A percentile compares a stretch with the other conserved stretches of the same genome.
Conservation (phyloP, 2,113 vertebrate genomes). For the Jaculus jaculus region DNA sequence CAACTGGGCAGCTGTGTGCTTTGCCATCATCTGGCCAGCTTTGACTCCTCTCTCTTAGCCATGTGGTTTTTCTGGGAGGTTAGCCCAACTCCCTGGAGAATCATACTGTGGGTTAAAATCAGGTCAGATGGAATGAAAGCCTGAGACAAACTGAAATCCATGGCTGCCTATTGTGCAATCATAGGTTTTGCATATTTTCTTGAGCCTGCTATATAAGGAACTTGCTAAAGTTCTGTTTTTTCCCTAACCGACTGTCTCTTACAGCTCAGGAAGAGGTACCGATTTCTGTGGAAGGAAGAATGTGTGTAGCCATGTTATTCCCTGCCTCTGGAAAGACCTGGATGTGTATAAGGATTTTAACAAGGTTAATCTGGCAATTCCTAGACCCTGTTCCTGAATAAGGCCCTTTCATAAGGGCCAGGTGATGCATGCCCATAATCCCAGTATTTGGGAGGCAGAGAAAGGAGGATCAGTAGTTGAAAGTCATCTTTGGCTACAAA, state of each 20-base stretch:
- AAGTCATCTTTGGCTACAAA: background rate
- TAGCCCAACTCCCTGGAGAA: background rate
- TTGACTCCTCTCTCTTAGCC: background rate
- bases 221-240: background rate
- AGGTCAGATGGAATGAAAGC: conserved; percentile 2
- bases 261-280: background rate
- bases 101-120: background rate
- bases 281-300: background rate
- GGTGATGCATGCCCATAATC: no score
- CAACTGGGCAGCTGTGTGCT: background rate
- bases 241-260: background rate
- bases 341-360: background rate
- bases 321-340: background rate
- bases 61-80: background rate
- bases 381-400: background rate
- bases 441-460: background rate
- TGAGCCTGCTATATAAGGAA: background rate
- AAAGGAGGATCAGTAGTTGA: background rate
- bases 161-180: background rate
- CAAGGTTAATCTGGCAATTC: background rate
- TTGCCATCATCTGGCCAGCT: background rate
- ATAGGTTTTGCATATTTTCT: conserved; percentile 19
- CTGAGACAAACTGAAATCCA: background rate
- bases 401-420: background rate
- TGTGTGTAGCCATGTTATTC: background rate